Percentiles rank a stretch among this genome's conserved stretches.
Evolutionary conservation across 2,888 invertebrate genomes (phyloP).

Genomic region (Odontomyia ornata): DNA sequence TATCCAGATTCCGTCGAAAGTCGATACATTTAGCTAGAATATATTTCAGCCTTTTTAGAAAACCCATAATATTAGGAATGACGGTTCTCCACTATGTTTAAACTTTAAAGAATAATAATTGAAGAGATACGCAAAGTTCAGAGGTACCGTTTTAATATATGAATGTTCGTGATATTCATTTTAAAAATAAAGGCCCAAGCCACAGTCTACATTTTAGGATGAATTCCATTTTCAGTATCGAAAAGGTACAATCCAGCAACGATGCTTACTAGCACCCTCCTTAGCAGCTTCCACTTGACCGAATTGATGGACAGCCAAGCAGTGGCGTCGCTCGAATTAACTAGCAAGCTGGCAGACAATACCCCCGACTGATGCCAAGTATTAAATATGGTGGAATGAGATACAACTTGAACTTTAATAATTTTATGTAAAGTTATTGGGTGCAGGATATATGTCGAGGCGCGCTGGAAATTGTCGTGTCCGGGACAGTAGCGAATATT

Average conservation of each 20-base stretch:
- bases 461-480: slow-evolving; percentile 16
- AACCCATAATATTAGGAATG: no score
- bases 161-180: no score
- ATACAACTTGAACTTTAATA: slow-evolving; percentile 40
- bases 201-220: no score
- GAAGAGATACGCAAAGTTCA: no score
- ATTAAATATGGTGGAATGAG: not conserved
- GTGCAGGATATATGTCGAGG: slow-evolving; percentile 23
- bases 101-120: no score
- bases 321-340: not conserved
- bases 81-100: no score
- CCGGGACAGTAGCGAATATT: slow-evolving; percentile 43
- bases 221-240: no score
- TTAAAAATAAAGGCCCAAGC: no score
- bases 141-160: no score
- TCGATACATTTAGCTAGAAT: not conserved
- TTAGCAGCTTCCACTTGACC: not conserved
- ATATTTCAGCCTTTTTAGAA: no score
- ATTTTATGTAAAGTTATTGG: slow-evolving; percentile 38
- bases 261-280: not conserved
- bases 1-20: not conserved
- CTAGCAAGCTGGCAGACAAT: not conserved
- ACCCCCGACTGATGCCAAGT: slow-evolving; percentile 11
- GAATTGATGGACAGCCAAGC: no score
- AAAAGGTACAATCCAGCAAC: no score